Evolutionary conservation across 2,797 vertebrate species (phyloP).

Genomic region (Typhlichthys subterraneus): DNA sequence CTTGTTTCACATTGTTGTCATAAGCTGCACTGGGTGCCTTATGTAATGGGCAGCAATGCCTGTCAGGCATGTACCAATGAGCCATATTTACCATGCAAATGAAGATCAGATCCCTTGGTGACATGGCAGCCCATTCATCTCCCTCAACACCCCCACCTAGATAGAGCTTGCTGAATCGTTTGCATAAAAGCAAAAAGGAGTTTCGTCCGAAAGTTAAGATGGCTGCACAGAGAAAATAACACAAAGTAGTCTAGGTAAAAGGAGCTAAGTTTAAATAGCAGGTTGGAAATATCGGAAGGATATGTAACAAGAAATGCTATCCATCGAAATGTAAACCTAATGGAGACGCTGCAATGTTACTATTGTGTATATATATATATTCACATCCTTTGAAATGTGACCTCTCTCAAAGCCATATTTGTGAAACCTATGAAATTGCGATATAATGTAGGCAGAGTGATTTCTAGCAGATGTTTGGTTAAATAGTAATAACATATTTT

Average conservation of each 20-base stretch:
- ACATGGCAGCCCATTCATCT: neutral
- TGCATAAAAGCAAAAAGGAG: slow-evolving; percentile 57
- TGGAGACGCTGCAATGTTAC: no score
- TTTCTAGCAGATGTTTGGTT: no score
- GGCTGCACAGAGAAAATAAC: slow-evolving; percentile 15
- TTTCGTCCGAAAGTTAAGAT: slow-evolving; percentile 26
- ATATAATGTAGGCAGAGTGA: no score
- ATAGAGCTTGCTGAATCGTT: slow-evolving; percentile 31
- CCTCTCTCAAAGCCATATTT: neutral
- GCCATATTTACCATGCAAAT: slow-evolving; percentile 74
- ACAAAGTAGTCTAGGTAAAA: slow-evolving; percentile 4
- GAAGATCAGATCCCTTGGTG: slow-evolving; percentile 5
- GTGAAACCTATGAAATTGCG: neutral
- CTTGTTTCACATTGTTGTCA: slow-evolving; percentile 7
- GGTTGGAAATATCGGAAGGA: neutral
- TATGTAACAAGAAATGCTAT: neutral
- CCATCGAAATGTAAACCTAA: slow-evolving; percentile 30
- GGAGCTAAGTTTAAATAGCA: neutral
- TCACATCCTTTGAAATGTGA: neutral
- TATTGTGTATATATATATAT: neutral
- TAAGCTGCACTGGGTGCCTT: slow-evolving; percentile 1
- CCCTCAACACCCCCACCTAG: neutral
- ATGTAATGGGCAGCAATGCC: slow-evolving; percentile 31
- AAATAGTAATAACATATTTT: no score
- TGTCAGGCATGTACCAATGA: slow-evolving; percentile 39